A percentile compares a stretch with the other conserved stretches of the same genome.
phyloP scores from a whole-genome alignment of 2,888 invertebrate species.

The Ormia ochracea region DNA sequence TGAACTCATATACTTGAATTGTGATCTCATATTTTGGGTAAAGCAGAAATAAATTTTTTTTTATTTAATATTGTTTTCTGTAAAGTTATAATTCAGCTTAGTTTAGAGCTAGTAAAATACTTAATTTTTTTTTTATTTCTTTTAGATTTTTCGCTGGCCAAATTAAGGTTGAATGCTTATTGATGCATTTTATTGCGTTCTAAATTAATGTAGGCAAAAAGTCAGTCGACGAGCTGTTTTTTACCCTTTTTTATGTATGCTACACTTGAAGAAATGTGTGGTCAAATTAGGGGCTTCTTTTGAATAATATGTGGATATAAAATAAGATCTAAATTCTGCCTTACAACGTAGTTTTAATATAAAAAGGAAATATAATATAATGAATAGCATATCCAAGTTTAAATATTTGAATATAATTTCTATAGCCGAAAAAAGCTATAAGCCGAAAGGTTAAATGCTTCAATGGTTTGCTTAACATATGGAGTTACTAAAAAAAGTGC shows the following conservation, averaged over 20 bases:
- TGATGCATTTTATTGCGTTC: slow-evolving; percentile 47
- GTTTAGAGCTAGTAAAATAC: slow-evolving; percentile 50
- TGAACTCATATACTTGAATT: slow-evolving; percentile 33
- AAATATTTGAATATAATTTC: too few relatives aligned
- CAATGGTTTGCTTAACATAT: too few relatives aligned
- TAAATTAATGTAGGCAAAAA: slow-evolving; percentile 27
- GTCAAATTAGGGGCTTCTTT: too few relatives aligned
- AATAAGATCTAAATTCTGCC: too few relatives aligned
- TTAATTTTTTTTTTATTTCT: slow-evolving; percentile 37
- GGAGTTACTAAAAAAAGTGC: too few relatives aligned
- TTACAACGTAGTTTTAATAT: too few relatives aligned
- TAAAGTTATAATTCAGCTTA: slow-evolving; percentile 13
- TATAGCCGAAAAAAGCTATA: too few relatives aligned
- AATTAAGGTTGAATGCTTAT: slow-evolving; percentile 50
- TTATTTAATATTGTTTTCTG: background rate
- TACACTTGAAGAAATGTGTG: background rate
- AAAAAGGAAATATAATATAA: too few relatives aligned
- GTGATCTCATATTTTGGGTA: slow-evolving; percentile 19
- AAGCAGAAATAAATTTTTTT: background rate
- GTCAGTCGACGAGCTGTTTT: background rate
- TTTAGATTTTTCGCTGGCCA: background rate
- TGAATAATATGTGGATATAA: too few relatives aligned
- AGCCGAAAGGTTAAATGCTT: too few relatives aligned
- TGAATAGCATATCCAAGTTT: too few relatives aligned
- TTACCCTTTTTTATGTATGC: too few relatives aligned